Base-by-base conservation (phyloP, 2,888 invertebrate genomes). In the Hipparchia semele region DNA sequence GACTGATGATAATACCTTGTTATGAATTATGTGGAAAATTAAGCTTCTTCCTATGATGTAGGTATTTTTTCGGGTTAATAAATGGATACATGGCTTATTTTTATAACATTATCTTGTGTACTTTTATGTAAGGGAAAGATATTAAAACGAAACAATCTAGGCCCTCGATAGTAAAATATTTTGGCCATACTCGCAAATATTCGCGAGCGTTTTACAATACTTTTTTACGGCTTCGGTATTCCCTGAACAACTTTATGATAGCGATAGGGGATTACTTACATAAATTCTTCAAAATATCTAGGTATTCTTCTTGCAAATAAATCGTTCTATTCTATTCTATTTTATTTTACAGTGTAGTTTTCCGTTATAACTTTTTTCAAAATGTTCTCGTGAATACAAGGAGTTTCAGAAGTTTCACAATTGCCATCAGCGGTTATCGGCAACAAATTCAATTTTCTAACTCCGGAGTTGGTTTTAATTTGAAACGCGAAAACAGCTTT, bases 161-260 rank as follows among this genome's bases (percentile, higher is more conserved):
- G 13, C 13, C 13, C 58, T 49, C 9, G 59, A 68, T 46, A 68
- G n/a, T 68, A 68, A 68, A 68, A 68, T 59, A 58, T 58, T 67
- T 58, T 67, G 4, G 67, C 56, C 10, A 58, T 58, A 2, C 13
- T 46, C 46, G 56, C 56, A 45, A 67, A 67, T 67, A 67, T 67
- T 67, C 8, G 67, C 54, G 45, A 13, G 56, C 56, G 56, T 67
- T 67, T 56, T 58, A 56, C 56, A 56, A 67, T 10, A 54, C 23
- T 65, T 67, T 61, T 67, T 67, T 67, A 67, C 58, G 56, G 58
- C 67, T 23, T 12, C 65, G 33, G 65, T 65, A 65, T 65, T 65
- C 65, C 65, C 65, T 53, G 33, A 53, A 65, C 62, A 12, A 33
- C 33, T 53, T 65, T 65, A 65, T 13, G 65, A 53, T 13, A 51